Evolutionary conservation across 2,113 vertebrate species (phyloP).

Genomic region (Genyomyrus donnyi): DNA sequence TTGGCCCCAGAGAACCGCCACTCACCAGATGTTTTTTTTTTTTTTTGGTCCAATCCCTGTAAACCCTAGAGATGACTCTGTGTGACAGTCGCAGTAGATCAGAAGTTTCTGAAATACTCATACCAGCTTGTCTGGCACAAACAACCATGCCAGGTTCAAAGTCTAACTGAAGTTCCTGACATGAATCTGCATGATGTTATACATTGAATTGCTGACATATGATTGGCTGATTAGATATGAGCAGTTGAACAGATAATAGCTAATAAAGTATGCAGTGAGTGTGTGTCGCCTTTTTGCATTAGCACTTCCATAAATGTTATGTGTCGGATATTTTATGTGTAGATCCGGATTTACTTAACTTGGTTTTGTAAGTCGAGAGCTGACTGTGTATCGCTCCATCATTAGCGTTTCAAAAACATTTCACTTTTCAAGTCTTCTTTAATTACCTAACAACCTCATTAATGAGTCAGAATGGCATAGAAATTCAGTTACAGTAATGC

Average conservation of each 20-base stretch:
- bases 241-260: background rate
- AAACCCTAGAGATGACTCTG: too few relatives aligned
- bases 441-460: background rate
- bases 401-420: background rate
- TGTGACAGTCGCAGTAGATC: background rate
- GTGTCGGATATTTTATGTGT: background rate
- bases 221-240: background rate
- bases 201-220: too few relatives aligned
- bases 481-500: background rate
- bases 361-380: background rate
- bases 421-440: background rate
- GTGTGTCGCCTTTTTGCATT: background rate
- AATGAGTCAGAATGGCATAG: background rate
- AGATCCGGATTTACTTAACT: background rate
- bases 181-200: too few relatives aligned
- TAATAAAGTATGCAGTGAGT: background rate
- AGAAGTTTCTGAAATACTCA: background rate
- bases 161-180: background rate
- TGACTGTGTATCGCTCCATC: background rate
- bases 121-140: background rate
- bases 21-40: too few relatives aligned
- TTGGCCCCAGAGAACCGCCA: too few relatives aligned
- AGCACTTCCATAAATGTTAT: background rate
- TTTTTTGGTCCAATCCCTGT: too few relatives aligned
- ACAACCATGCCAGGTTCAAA: background rate